Evolutionary conservation across 2,888 invertebrate species (phyloP), one percentile per base, ranked within the genome.

Genomic region (Capitulum mitella): DNA sequence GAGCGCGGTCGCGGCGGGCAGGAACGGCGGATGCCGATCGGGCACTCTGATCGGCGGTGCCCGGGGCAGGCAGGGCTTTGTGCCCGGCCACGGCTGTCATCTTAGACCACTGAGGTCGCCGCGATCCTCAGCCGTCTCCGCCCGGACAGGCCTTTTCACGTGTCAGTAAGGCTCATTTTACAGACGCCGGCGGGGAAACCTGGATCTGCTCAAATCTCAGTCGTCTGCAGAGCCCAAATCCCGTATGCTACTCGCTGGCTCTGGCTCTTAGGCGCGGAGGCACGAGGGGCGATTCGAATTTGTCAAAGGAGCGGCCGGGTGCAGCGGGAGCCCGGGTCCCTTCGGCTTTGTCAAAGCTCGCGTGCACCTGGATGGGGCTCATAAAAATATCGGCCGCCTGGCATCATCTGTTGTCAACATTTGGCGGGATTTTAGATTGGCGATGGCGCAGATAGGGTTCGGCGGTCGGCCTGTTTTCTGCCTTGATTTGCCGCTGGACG

Each of bases 371-470:
- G 58, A 16, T 29, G 2, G n/a, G 58, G 58, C 58, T 58, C 58
- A 58, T 58, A 58, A 58, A 58, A 58, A 58, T 58, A 58, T 58
- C 29, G 29, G 58, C 58, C 58, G 14, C 58, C n/a, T 14, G 29
- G 58, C n/a, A 58, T n/a, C n/a, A 58, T 58, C 58, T 19, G 58
- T 58, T 58, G 58, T 58, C 58, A 58, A 58, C 58, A 58, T 58
- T 58, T 58, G 58, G 58, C 14, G n/a, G n/a, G 58, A 29, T 29
- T 58, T 58, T 58, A 58, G 58, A 12, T 58, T 58, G 58, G 58
- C 58, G 58, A 58, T n/a, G n/a, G n/a, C 29, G n/a, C 58, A 8
- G 58, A 29, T 29, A 8, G 58, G 26, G 22, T 22, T 22, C 19
- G 19, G 51, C 22, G n/a, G n/a, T n/a, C n/a, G n/a, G n/a, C n/a